Evolutionary conservation across 2,113 vertebrate species (phyloP), one percentile per base, ranked within the genome.

Genomic region (Oreochromis aureus): DNA sequence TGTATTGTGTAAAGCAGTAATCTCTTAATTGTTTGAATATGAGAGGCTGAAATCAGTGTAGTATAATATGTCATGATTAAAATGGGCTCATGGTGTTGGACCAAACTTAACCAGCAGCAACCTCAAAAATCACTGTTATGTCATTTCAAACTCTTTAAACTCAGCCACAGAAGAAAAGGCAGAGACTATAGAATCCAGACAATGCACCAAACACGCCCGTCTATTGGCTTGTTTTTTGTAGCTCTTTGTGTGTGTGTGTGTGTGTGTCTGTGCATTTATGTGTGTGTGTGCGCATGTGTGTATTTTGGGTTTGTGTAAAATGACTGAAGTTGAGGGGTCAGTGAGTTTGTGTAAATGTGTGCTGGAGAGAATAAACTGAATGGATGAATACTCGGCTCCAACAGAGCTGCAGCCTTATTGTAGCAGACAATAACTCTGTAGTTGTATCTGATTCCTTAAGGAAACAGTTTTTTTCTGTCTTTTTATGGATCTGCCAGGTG

Each of bases 261-360:
- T 81, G n/a, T 48, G 56, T 81, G 78, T 69, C 3, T 80, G 32
- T 51, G 63, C 76, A 59, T 44, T 30, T 86, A 46, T 63, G 55
- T 58, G 51, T 53, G 44, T 13, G 85, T 63, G 51, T 81, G 24
- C 10, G 46, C 53, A 59, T 71, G 34, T 86, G 51, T 86, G 83
- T 86, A 61, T 88, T 53, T 87, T 63, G 69, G 36, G 12, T 3
- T 71, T 71, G 66, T 15, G 36, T 44, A 71, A 44, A 24, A 71
- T 59, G 84, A 87, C 83, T 91, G 89, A 82, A 88, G 88, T 61
- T 86, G 63, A 89, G 54, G 61, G 89, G 83, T 90, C 83, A 90
- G 58, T 82, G 58, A 10, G 78, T 84, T 9, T 53, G 27, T 66
- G 13, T 46, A 34, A 54, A 16, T 61, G 53, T 73, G 18, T 63